Evolutionary conservation across 2,113 vertebrate species (phyloP), one percentile per base, ranked within the genome.

Genomic region (Crotophaga sulcirostris): DNA sequence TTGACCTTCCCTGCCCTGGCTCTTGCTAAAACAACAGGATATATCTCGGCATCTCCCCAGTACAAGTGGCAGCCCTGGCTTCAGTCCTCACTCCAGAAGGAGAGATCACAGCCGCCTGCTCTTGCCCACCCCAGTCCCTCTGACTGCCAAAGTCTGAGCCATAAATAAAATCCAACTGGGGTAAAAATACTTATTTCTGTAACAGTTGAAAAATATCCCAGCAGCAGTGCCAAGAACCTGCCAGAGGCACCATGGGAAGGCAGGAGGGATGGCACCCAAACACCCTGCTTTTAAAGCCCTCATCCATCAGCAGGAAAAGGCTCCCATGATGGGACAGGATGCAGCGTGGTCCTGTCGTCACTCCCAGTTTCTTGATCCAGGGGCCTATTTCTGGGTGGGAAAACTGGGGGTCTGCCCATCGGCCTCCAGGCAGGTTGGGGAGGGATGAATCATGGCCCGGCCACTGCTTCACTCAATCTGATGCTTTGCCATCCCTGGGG

Each of bases 261-360:
- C 26, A 0, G 70, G 81, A 95, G 52, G 81, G 78, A 89, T 67
- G 6, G 92, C 86, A 91, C 87, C 84, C 90, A 81, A 84, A 72
- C 75, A 81, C 72, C 42, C 51, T 5, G 6, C 75, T 55, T 11
- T 80, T 64, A 84, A 89, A 95, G 38, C 92, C 40, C 36, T 82
- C 87, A 80, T 87, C 84, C 38, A 59, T 67, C 85, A 72, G 62
- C 1, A 5, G 70, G 70, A 66, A 26, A 54, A 87, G 33, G 6
- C 38, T 45, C 18, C 62, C 2, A 0, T 2, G 19, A 6, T 3
- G 19, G 59, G 40, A 21, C 34, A 80, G 70, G 72, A 31, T 12
- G 36, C 1, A 1, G 7, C 1, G 2, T 1, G 42, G 9, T n/a
- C 8, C 3, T 1, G 3, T 11, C 40, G 2, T 4, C 5, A 2